Conservation (phyloP, 2,113 vertebrate species). For the Psammodynastes pulverulentus region DNA sequence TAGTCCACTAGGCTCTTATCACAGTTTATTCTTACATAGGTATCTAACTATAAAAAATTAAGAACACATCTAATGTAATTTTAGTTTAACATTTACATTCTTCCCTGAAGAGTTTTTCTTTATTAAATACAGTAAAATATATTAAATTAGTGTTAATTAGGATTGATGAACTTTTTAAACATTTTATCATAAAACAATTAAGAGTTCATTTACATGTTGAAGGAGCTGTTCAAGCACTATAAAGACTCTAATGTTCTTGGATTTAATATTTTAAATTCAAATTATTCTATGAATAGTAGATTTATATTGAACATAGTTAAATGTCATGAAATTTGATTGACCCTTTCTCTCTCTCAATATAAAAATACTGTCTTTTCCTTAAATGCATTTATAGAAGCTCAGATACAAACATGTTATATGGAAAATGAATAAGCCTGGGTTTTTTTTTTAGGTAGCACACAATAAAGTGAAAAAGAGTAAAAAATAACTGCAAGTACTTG, state of each 20-base stretch:
- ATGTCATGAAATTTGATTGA: not conserved
- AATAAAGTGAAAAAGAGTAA: not conserved
- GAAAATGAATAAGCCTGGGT: accelerated
- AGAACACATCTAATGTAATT: constrained; percentile 39
- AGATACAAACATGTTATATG: not conserved
- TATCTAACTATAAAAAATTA: constrained; percentile 42
- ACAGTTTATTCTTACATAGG: constrained; percentile 40
- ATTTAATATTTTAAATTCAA: not conserved
- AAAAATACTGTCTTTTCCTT: not conserved
- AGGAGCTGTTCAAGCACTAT: not conserved
- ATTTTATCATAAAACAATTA: not conserved
- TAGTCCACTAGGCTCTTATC: constrained; percentile 26
- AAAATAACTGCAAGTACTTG: not conserved
- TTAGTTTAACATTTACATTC: constrained; percentile 19
- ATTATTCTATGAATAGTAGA: not conserved
- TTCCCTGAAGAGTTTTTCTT: constrained; percentile 8
- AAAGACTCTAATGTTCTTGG: constrained; percentile 16
- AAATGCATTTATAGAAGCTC: not conserved
- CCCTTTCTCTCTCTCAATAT: not conserved
- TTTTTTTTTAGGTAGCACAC: not conserved
- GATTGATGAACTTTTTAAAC: constrained; percentile 33
- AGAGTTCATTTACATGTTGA: not conserved
- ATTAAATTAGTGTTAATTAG: constrained; percentile 45
- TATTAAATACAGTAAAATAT: constrained; percentile 25
- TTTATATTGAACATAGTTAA: not conserved